Evolutionary conservation across 2,888 invertebrate species (phyloP), one percentile per base, ranked within the genome.

Genomic region (Cerceris rybyensis): DNA sequence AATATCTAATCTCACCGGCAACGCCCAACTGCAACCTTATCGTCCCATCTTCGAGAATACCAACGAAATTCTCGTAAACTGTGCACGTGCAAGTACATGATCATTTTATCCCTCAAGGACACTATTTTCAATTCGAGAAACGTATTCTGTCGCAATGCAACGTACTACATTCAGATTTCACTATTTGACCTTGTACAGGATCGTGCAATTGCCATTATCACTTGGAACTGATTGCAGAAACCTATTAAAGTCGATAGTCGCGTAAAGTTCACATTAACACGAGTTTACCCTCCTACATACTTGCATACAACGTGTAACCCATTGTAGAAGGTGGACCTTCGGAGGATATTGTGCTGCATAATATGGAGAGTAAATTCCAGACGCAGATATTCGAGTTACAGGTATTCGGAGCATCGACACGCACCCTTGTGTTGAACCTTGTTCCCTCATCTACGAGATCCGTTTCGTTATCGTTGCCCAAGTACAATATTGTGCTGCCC

Each of bases 181-280:
- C 28, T 28, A 42, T 64, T 60, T 75, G 80, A 80, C 80, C 80
- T 80, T 80, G 80, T 42, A 43, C 42, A 13, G 17, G 73, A 43
- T 61, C 69, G 16, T 57, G 70, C 55, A 61, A 57, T 70, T 72
- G 52, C 63, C 61, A 74, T 41, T 14, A 59, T 4, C 72, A 74
- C 69, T 75, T 65, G 46, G 57, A 66, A 58, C 70, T 73, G 49
- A 49, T 67, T 57, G n/a, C 17, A 16, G 61, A 28, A 55, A 39
- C 70, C 75, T 46, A 80, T 82, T 80, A 84, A 82, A 82, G 80
- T 77, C 70, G 75, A 82, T 80, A 68, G 68, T 50, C 66, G 70
- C 74, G 58, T 81, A 81, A 84, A 83, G 72, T 81, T 73, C 66
- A 42, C 39, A 70, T 75, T 71, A 78, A 70, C 70, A 41, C 14